phyloP scores from a whole-genome alignment of 2,888 invertebrate species.

The Unio pictorum region DNA sequence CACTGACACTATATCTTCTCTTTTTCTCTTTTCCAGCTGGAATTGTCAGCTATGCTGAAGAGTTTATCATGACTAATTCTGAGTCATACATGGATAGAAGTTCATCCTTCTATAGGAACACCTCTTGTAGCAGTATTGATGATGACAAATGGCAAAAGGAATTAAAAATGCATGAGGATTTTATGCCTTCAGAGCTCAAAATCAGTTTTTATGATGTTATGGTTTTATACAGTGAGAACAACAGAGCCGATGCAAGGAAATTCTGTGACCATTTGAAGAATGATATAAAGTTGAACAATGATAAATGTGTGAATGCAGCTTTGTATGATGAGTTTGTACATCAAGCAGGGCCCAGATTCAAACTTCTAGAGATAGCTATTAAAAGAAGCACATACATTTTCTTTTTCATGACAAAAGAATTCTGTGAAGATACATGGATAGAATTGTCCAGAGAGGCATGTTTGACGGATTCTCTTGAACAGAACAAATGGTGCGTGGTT shows the following conservation, averaged over 20 bases:
- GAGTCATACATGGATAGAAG: too few relatives aligned
- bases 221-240: slow-evolving; percentile 50
- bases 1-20: too few relatives aligned
- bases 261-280: slow-evolving; percentile 36
- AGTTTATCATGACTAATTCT: too few relatives aligned
- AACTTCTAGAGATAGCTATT: slow-evolving; percentile 37
- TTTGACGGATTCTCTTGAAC: slow-evolving; percentile 54
- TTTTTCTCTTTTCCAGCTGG: too few relatives aligned
- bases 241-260: slow-evolving; percentile 28
- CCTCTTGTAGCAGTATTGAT: too few relatives aligned
- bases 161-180: slow-evolving; percentile 2
- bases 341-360: slow-evolving; percentile 18
- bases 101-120: too few relatives aligned
- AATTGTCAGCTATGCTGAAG: too few relatives aligned
- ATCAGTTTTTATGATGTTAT: slow-evolving; percentile 49
- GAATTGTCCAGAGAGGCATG: slow-evolving; percentile 53
- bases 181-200: slow-evolving; percentile 38
- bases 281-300: slow-evolving; percentile 26
- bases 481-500: slow-evolving; percentile 59
- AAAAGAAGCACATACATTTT: slow-evolving; percentile 56
- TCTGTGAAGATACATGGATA: slow-evolving; percentile 51
- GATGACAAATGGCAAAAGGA: background rate
- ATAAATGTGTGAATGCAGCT: slow-evolving; percentile 29
- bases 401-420: slow-evolving; percentile 49
- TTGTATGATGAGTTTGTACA: slow-evolving; percentile 41